Base-by-base conservation (phyloP, 2,888 invertebrate genomes). In the Torymus tubicola region DNA sequence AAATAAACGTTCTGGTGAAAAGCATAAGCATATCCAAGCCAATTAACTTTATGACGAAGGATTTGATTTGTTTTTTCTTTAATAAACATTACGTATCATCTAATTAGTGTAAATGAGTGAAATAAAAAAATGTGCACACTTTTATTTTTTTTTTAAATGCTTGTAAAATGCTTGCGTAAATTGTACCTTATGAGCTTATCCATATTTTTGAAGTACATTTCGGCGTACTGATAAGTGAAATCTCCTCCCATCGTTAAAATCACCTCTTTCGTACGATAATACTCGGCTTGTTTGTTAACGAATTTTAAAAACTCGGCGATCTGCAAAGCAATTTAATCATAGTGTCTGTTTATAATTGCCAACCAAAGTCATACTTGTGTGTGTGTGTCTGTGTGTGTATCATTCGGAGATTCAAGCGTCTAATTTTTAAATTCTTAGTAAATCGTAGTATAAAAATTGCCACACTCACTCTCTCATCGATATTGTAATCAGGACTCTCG, bases 231-330 rank as follows among this genome's bases (percentile, higher is more conserved):
- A 88, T 96, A 98, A 11, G 95, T 95, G 88, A 98, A 98, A 91
- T 98, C 98, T 50, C 95, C 95, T 0, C 98, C 98, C 97, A 98
- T 98, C 0, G 97, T 96, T 78, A 98, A 89, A 75, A 96, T 93
- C 0, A 97, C 92, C 88, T 98, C 95, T 85, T 95, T 94, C 1
- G 95, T 94, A 53, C 92, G 91, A 89, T 94, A 96, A 71, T 90
- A 88, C 14, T 88, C 86, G 0, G 94, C 91, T 92, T 96, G 94
- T 0, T 86, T 87, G 53, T 88, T 87, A n/a, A 93, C 92, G 86
- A 93, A 94, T 11, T 91, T 87, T 83, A 94, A 86, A 88, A 95
- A 95, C 0, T 86, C 83, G 69, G 85, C 85, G 50, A 91, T 87
- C 91, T 92, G 78, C 18, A 77, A 81, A 18, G 53, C 53, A 57